Percentiles rank a stretch among this genome's conserved stretches.
phyloP scores from a whole-genome alignment of 2,888 invertebrate species.

The Oscheius sp. region DNA sequence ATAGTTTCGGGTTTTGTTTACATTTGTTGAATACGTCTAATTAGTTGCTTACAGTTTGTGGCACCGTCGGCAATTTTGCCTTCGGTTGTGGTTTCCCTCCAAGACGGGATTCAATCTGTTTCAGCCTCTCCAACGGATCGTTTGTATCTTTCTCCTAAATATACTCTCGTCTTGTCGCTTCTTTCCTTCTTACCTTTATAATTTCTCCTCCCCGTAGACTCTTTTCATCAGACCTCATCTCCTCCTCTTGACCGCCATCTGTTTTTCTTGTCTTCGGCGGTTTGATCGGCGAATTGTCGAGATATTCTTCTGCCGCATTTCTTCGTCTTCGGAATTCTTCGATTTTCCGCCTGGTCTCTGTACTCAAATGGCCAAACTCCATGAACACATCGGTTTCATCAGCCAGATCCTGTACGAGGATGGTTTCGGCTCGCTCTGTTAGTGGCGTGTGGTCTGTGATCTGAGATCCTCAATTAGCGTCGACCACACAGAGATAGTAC shows the following conservation, averaged over 20 bases:
- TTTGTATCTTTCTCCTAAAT: conserved; percentile 44
- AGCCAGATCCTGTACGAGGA: conserved; percentile 72
- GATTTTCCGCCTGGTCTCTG: conserved; percentile 66
- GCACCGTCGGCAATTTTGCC: conserved; percentile 24
- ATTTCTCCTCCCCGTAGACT: conserved; percentile 57
- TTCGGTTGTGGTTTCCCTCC: conserved; percentile 39
- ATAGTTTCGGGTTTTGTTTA: neutral
- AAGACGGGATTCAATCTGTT: conserved; percentile 69
- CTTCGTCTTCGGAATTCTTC: conserved; percentile 73
- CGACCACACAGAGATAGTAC: conserved; percentile 42
- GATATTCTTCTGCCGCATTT: conserved; percentile 72
- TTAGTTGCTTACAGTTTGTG: conserved; percentile 28
- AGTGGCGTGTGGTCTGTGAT: conserved; percentile 72
- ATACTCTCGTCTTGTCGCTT: neutral
- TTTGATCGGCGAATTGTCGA: conserved; percentile 71
- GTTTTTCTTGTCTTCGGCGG: conserved; percentile 61
- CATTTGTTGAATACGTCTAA: conserved; percentile 9
- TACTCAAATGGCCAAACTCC: conserved; percentile 71
- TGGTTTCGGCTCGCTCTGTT: conserved; percentile 71
- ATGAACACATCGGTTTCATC: conserved; percentile 73
- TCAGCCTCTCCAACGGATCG: conserved; percentile 71
- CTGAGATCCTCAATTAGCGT: conserved; percentile 41
- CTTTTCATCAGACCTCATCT: conserved; percentile 68
- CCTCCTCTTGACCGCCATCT: conserved; percentile 45
- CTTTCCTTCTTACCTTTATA: conserved; percentile 37